Evolutionary conservation across 2,888 invertebrate genomes (phyloP).

Genomic region (Dysmachus trigonus): DNA sequence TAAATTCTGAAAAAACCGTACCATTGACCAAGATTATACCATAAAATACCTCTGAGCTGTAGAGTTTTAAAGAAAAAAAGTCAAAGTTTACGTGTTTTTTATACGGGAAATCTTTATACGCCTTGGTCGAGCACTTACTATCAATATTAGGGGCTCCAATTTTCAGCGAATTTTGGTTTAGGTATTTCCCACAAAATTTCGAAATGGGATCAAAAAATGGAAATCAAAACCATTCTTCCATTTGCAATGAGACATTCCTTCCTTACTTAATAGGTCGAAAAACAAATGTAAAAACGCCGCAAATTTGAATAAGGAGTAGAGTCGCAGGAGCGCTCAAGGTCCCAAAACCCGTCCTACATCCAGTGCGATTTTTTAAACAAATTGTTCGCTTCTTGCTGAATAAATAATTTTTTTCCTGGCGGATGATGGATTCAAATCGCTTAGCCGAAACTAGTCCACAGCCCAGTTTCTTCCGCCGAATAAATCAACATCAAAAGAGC

Average conservation of each 20-base stretch:
- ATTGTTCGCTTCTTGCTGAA: background rate
- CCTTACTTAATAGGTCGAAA: background rate
- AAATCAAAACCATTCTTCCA: background rate
- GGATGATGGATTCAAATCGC: background rate
- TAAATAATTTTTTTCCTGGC: conserved; percentile 1
- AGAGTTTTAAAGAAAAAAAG: no score
- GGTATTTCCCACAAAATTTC: no score
- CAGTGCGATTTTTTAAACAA: background rate
- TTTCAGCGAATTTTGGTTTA: no score
- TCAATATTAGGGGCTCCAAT: no score
- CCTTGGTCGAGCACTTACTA: no score
- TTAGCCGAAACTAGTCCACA: background rate
- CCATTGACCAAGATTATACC: no score
- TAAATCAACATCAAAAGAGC: background rate
- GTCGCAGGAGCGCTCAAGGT: background rate
- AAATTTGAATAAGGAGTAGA: background rate
- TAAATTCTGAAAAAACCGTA: no score
- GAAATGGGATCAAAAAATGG: no score
- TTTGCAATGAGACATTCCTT: background rate
- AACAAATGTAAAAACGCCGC: background rate
- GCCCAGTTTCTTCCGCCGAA: background rate
- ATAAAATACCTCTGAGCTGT: no score
- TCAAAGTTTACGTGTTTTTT: no score
- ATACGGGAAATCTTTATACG: no score
- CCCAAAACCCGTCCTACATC: background rate